Evolutionary conservation across 2,797 vertebrate genomes (phyloP).

Genomic region (Setipinna tenuifilis): DNA sequence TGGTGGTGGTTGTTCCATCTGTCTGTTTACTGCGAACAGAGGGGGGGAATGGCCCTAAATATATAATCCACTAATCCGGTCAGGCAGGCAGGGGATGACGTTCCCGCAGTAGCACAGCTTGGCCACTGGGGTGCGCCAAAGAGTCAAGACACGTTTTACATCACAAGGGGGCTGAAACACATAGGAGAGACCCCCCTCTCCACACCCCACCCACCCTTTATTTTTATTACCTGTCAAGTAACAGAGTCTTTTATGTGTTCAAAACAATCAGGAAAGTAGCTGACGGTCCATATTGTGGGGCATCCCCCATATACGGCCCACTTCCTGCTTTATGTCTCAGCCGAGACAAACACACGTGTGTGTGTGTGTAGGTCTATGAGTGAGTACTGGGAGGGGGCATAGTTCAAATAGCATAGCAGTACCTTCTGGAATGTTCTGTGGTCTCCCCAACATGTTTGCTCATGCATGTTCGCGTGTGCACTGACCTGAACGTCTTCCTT

Average conservation of each 20-base stretch:
- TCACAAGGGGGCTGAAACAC: neutral
- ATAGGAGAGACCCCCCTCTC: neutral
- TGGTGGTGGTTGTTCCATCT: slow-evolving; percentile 30
- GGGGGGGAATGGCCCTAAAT: slow-evolving; percentile 42
- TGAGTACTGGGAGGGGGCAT: neutral
- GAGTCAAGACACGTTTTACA: neutral
- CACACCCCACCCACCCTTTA: too few relatives aligned
- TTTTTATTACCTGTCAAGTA: too few relatives aligned
- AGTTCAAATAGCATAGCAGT: neutral
- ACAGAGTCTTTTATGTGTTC: neutral
- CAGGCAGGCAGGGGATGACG: slow-evolving; percentile 4
- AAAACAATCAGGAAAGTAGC: neutral
- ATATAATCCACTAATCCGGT: slow-evolving; percentile 51
- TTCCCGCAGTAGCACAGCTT: neutral
- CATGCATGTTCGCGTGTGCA: slow-evolving; percentile 14
- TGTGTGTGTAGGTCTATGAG: neutral
- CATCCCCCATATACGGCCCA: neutral
- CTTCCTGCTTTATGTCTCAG: neutral
- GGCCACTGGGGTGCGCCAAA: neutral
- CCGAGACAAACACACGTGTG: neutral
- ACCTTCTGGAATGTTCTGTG: slow-evolving; percentile 8
- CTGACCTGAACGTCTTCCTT: neutral
- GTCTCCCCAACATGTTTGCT: slow-evolving; percentile 1
- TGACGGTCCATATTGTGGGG: neutral
- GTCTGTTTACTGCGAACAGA: slow-evolving; percentile 40